Evolutionary conservation across 2,797 vertebrate species (phyloP), one percentile per base, ranked within the genome.

Genomic region (Thunnus albacares): DNA sequence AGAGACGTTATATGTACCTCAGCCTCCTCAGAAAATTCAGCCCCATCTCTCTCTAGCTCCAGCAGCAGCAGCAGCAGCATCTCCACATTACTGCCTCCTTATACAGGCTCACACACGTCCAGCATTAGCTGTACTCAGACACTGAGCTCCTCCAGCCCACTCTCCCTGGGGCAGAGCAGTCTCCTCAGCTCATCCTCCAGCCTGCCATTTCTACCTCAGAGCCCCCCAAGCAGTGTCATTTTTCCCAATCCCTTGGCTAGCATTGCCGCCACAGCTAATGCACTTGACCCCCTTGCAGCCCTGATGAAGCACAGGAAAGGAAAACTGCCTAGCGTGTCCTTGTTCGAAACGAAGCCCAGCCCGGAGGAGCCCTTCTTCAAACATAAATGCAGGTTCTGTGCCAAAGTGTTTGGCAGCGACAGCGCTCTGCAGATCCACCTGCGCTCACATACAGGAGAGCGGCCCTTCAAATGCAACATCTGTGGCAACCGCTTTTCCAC

Each of bases 401-500:
- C 98, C 95, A 99, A 99, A 97, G 98, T 99, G 93, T 99, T 99
- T 90, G 98, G 98, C 90, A 99, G 98, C 20, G 98, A 99, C 93
- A 99, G 98, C 8, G 98, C 98, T 43, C 94, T 99, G 91, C 98
- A 99, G 95, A 99, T 99, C 89, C 98, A 99, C 94, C 95, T 99
- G 93, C 98, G 98, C 82, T 99, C 98, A 0, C 98, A 99, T 87
- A 99, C 98, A 0, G 98, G 98, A 0, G 98, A 99, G 94, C 95
- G 98, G 78, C 98, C 98, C 82, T 99, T 99, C 91, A 99, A 99
- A 88, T 99, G 98, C 88, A 99, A 99, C 96, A 96, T 99, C 92
- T 99, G 98, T 0, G 98, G 98, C 79, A 99, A 99, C 84, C 98
- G 98, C 80, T 99, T 99, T 93, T 99, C 98, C 93, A 99, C 98